Conservation (phyloP, 2,888 invertebrate genomes). For the Biston stratarius region DNA sequence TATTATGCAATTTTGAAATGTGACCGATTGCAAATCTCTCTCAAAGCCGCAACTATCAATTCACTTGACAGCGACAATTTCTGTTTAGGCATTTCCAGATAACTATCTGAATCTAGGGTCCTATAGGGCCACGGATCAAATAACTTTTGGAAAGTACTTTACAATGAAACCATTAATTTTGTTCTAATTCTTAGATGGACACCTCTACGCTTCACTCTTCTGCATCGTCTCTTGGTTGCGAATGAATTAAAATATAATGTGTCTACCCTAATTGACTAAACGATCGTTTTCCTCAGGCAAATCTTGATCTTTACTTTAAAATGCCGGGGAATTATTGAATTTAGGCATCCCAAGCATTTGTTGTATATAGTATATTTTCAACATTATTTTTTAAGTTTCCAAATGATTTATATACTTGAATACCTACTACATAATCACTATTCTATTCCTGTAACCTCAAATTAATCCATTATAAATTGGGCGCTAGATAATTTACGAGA, state of each 20-base stretch:
- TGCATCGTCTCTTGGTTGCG: not conserved
- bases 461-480: constrained; percentile 31
- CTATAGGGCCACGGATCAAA: no score
- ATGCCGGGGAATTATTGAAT: constrained; percentile 32
- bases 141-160: no score
- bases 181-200: not conserved
- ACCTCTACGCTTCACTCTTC: not conserved
- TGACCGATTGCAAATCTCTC: no score
- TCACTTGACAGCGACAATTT: no score
- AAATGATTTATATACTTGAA: constrained; percentile 33
- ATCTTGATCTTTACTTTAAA: constrained; percentile 20
- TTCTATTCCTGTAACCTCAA: constrained; percentile 33
- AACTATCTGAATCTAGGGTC: no score
- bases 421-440: constrained; percentile 31
- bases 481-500: constrained; percentile 44
- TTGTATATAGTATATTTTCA: constrained; percentile 28
- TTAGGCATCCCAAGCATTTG: constrained; percentile 27
- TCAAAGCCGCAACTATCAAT: no score
- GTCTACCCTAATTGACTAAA: not conserved
- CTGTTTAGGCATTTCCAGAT: no score
- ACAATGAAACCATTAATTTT: no score
- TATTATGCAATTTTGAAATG: no score
- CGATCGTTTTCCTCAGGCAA: constrained; percentile 13
- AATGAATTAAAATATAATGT: not conserved
- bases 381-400: constrained; percentile 15